Evolutionary conservation across 2,888 invertebrate genomes (phyloP).

Genomic region (Spatulosminthurus flaviceps): DNA sequence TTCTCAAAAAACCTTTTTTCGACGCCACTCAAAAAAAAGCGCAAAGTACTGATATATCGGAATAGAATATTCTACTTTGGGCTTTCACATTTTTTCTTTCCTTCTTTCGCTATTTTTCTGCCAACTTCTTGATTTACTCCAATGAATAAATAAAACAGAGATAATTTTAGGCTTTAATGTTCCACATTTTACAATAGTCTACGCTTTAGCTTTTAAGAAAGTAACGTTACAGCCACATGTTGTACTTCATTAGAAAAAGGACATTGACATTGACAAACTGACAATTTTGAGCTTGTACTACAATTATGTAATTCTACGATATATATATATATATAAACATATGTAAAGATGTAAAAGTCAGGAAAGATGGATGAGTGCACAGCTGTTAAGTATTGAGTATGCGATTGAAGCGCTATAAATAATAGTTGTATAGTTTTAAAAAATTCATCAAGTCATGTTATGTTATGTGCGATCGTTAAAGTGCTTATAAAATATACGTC

Average conservation of each 20-base stretch:
- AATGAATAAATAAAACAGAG: neutral
- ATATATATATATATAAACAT: neutral
- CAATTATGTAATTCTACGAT: neutral
- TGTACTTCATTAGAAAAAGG: neutral
- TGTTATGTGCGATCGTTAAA: too few relatives aligned
- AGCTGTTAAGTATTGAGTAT: neutral
- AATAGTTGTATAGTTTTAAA: neutral
- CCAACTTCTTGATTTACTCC: constrained; percentile 8
- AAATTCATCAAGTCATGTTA: neutral
- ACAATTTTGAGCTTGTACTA: constrained; percentile 35
- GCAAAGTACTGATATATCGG: too few relatives aligned
- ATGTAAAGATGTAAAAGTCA: neutral
- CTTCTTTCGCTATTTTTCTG: constrained; percentile 20
- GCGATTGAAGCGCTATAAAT: neutral
- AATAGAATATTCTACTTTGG: too few relatives aligned
- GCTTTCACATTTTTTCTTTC: neutral
- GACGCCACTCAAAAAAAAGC: too few relatives aligned
- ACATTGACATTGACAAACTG: constrained; percentile 21
- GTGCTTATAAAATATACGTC: too few relatives aligned
- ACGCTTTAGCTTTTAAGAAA: too few relatives aligned
- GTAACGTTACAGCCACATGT: too few relatives aligned
- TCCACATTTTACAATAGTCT: too few relatives aligned
- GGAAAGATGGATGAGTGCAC: too few relatives aligned
- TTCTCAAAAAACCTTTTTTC: too few relatives aligned
- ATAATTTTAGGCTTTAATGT: neutral